Evolutionary conservation across 1,140 invertebrate genomes (phyloP).

Genomic region (Platorchestia sp.): DNA sequence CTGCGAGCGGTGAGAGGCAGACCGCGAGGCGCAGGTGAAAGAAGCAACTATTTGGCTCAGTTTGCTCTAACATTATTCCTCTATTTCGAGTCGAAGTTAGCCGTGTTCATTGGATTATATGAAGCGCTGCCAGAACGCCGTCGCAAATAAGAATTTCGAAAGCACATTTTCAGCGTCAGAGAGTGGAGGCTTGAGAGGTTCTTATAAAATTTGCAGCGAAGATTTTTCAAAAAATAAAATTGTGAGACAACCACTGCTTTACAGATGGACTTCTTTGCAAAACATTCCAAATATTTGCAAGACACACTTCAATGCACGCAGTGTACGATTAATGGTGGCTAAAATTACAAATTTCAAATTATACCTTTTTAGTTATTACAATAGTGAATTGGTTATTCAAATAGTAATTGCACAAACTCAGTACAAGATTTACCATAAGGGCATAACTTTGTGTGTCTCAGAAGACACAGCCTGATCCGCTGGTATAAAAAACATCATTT

Average conservation of each 20-base stretch:
- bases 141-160: constrained; percentile 11
- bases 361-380: not conserved
- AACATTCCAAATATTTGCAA: not conserved
- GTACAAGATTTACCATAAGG: not conserved
- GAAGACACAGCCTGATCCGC: not conserved
- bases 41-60: constrained; percentile 36
- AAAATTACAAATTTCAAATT: too few species aligned
- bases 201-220: not conserved
- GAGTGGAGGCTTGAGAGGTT: not conserved
- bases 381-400: not conserved
- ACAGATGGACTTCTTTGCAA: not conserved
- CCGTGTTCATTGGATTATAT: constrained; percentile 35
- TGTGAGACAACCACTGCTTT: not conserved
- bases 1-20: constrained; percentile 6
- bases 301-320: not conserved
- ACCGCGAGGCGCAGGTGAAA: not conserved
- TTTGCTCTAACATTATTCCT: constrained; percentile 36
- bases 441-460: not conserved
- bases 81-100: constrained; percentile 25
- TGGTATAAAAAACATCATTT: not conserved
- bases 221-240: not conserved
- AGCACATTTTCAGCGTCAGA: not conserved
- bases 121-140: not conserved
- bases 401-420: not conserved
- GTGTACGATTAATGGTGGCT: too few species aligned